Evolutionary conservation across 1,140 invertebrate species (phyloP).

Genomic region (Caenorhabditis remanei): DNA sequence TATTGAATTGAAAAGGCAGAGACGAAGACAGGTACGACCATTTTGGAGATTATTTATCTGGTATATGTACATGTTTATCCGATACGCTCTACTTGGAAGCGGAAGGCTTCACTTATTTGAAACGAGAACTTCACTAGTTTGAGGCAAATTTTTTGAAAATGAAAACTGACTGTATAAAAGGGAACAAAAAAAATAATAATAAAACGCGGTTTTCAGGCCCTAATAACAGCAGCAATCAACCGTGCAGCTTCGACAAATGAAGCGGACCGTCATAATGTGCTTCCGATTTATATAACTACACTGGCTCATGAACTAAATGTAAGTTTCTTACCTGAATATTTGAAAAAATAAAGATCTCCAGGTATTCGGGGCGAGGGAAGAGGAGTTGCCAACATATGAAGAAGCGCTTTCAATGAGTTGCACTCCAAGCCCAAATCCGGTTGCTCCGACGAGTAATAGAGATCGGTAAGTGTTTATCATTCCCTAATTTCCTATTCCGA

Average conservation of each 20-base stretch:
- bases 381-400: constrained; percentile 57
- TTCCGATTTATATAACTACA: constrained; percentile 59
- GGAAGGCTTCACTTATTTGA: neutral
- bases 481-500: neutral
- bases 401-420: constrained; percentile 52
- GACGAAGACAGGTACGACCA: constrained; percentile 55
- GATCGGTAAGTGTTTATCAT: neutral
- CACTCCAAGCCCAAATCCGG: constrained; percentile 53
- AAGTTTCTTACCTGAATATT: neutral
- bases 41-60: neutral
- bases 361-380: constrained; percentile 21
- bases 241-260: constrained; percentile 59
- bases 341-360: neutral
- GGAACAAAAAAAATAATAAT: neutral
- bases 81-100: constrained; percentile 38
- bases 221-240: constrained; percentile 58
- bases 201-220: constrained; percentile 15
- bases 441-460: neutral
- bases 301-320: constrained; percentile 55
- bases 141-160: neutral
- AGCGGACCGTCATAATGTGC: constrained; percentile 39
- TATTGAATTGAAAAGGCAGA: constrained; percentile 59
- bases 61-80: constrained; percentile 16
- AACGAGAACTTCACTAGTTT: too few species aligned
- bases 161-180: neutral